Evolutionary conservation across 2,888 invertebrate species (phyloP).

Genomic region (Hedya salicella): DNA sequence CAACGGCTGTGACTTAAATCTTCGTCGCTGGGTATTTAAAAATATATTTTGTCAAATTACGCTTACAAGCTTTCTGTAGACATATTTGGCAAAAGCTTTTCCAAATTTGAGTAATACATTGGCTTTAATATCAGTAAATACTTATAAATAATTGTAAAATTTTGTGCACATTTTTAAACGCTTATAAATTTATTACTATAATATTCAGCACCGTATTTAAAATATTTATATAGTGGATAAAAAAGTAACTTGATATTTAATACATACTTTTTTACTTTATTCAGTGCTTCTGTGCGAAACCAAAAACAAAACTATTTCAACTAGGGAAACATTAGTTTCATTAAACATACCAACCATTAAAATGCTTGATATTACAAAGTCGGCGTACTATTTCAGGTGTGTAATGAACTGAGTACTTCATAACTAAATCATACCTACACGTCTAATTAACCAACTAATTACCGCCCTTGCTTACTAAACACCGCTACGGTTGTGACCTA

Average conservation of each 20-base stretch:
- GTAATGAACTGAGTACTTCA: no score
- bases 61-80: conserved; percentile 61
- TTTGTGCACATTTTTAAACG: conserved; percentile 29
- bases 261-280: conserved; percentile 1
- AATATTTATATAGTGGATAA: background rate
- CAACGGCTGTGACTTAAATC: conserved; percentile 77
- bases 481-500: no score
- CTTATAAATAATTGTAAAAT: conserved; percentile 19
- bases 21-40: conserved; percentile 75
- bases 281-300: background rate
- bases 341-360: no score
- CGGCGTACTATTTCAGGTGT: no score
- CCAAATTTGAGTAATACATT: conserved; percentile 43
- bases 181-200: conserved; percentile 21
- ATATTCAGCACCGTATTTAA: conserved; percentile 28
- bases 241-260: background rate
- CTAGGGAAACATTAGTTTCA: no score
- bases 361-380: no score
- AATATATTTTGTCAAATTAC: conserved; percentile 51
- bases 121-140: conserved; percentile 49
- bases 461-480: no score
- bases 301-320: no score
- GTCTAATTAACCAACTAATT: no score
- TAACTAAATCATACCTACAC: no score
- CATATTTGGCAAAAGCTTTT: conserved; percentile 52